Conservation (phyloP, 2,797 vertebrate genomes). For the Pempheris klunzingeri region DNA sequence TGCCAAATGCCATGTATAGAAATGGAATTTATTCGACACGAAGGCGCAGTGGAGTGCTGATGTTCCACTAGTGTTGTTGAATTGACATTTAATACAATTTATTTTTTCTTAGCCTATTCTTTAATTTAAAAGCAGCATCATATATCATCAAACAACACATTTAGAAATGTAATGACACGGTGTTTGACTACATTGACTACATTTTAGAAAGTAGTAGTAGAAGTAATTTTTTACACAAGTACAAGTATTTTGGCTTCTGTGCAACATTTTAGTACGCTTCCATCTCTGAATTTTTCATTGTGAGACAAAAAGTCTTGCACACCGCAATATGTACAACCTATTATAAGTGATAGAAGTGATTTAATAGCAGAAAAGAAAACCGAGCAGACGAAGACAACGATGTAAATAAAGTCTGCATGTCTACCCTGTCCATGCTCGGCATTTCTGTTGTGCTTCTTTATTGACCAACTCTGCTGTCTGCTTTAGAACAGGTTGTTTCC, state of each 20-base stretch:
- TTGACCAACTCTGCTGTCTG: constrained; percentile 14
- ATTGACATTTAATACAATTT: neutral
- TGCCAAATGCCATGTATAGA: neutral
- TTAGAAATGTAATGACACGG: no score
- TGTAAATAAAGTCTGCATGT: no score
- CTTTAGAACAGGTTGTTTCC: constrained; percentile 5
- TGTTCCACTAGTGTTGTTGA: neutral
- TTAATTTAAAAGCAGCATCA: no score
- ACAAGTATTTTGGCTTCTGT: no score
- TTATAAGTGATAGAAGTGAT: neutral
- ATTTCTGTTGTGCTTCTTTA: no score
- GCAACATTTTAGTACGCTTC: no score
- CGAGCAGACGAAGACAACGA: neutral
- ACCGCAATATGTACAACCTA: neutral
- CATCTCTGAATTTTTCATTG: neutral
- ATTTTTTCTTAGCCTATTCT: no score
- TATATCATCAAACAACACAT: no score
- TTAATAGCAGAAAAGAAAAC: neutral
- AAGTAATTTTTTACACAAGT: no score
- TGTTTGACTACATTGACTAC: no score
- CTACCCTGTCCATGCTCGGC: no score
- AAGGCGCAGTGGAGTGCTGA: neutral
- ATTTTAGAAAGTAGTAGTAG: no score
- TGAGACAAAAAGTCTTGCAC: neutral
- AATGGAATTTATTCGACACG: neutral